Evolutionary conservation across 2,888 invertebrate genomes (phyloP).

Genomic region (Amiota communis): DNA sequence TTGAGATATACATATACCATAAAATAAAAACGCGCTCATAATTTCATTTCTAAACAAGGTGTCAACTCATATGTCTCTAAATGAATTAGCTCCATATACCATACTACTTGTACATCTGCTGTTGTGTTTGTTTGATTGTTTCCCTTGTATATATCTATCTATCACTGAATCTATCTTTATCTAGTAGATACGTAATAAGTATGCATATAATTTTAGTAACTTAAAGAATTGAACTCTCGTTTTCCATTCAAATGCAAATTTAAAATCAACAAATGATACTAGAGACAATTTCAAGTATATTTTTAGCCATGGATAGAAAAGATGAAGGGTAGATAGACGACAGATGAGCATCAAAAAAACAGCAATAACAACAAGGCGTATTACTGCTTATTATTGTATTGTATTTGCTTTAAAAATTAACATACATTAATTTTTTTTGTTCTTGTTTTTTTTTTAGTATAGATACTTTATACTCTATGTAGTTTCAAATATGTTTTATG

Average conservation of each 20-base stretch:
- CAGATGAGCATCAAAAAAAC: slow-evolving; percentile 16
- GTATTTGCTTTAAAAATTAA: slow-evolving; percentile 58
- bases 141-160: too few species aligned
- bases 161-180: too few species aligned
- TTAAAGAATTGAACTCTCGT: slow-evolving; percentile 51
- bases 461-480: background rate
- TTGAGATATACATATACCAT: too few species aligned
- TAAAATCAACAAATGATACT: background rate
- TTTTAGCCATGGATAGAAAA: slow-evolving; percentile 29
- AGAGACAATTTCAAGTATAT: slow-evolving; percentile 12
- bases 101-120: too few species aligned
- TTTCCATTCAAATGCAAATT: slow-evolving; percentile 59
- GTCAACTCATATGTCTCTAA: slow-evolving; percentile 43
- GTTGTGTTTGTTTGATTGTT: too few species aligned
- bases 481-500: slow-evolving; percentile 41
- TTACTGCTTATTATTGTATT: too few species aligned
- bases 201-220: background rate
- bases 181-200: too few species aligned
- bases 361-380: too few species aligned
- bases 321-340: background rate
- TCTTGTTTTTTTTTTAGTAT: background rate
- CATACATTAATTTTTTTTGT: slow-evolving; percentile 39
- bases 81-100: slow-evolving; percentile 12
- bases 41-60: slow-evolving; percentile 57
- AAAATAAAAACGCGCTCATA: slow-evolving; percentile 31